Evolutionary conservation across 2,888 invertebrate genomes (phyloP).

Genomic region (Pardosa pseudoannulata): DNA sequence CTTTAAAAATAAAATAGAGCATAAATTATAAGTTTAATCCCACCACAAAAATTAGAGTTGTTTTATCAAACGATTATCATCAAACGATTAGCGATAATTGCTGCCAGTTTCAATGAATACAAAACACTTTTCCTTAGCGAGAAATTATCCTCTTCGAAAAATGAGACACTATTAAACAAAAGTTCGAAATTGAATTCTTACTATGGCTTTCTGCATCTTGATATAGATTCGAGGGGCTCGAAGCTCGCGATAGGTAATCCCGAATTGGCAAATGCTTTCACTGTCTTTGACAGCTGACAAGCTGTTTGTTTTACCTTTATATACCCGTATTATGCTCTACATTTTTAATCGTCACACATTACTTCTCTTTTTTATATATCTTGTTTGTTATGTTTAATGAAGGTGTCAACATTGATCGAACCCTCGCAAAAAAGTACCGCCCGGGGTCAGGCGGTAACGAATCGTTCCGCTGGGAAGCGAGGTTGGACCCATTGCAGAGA

Average conservation of each 20-base stretch:
- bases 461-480: not conserved
- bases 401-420: slow-evolving; percentile 31
- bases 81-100: too few species aligned
- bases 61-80: too few species aligned
- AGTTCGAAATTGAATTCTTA: too few species aligned
- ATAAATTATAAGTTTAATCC: too few species aligned
- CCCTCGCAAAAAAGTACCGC: slow-evolving; percentile 8
- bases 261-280: not conserved
- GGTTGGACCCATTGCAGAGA: not conserved
- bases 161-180: too few species aligned
- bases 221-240: not conserved
- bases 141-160: too few species aligned
- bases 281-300: not conserved
- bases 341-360: slow-evolving; percentile 40
- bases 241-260: slow-evolving; percentile 14
- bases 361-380: slow-evolving; percentile 20
- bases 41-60: too few species aligned
- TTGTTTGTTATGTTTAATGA: slow-evolving; percentile 26
- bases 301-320: slow-evolving; percentile 9
- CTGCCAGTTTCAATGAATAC: too few species aligned
- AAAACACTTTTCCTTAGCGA: too few species aligned
- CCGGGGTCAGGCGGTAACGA: slow-evolving; percentile 38
- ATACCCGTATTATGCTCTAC: slow-evolving; percentile 37
- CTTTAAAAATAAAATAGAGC: too few species aligned
- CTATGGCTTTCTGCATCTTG: slow-evolving; percentile 33